A percentile compares a stretch with the other conserved stretches of the same genome.
phyloP scores from a whole-genome alignment of 2,797 vertebrate genomes.

The Sciurus vulgaris region DNA sequence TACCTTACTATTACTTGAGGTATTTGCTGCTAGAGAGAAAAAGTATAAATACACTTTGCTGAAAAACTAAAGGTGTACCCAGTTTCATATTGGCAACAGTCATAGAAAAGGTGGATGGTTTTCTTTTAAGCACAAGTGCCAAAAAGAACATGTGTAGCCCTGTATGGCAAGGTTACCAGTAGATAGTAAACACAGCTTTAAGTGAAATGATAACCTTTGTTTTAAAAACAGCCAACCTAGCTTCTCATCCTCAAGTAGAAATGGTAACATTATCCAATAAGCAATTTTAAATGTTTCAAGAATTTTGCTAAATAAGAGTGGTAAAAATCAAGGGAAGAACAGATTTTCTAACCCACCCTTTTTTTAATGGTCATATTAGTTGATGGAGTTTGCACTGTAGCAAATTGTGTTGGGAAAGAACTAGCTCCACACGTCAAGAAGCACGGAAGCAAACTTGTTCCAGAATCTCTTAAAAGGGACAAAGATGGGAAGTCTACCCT shows the following conservation, averaged over 20 bases:
- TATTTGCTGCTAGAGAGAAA: neutral
- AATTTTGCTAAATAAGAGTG: neutral
- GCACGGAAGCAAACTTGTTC: conserved; percentile 96
- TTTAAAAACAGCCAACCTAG: conserved; percentile 27
- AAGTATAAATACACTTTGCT: neutral
- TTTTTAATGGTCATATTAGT: conserved; percentile 88
- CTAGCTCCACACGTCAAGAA: conserved; percentile 98
- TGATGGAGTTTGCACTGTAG: conserved; percentile 95
- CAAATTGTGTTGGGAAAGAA: conserved; percentile 94
- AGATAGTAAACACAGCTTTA: neutral
- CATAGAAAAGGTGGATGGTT: neutral
- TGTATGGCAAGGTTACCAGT: neutral
- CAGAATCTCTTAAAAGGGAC: conserved; percentile 97
- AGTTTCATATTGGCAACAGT: neutral
- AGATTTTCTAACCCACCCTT: neutral
- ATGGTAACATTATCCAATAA: neutral
- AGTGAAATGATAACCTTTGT: neutral
- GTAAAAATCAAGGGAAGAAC: neutral
- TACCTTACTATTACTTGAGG: neutral
- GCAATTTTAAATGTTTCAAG: neutral
- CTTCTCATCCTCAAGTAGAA: neutral
- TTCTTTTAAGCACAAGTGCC: neutral
- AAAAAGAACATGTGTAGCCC: neutral
- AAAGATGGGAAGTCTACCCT: conserved; percentile 95
- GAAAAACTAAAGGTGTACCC: neutral